A percentile compares a stretch with the other conserved stretches of the same genome.
Evolutionary conservation across 1,140 invertebrate species (phyloP).

Genomic region (Pararge aegeria): DNA sequence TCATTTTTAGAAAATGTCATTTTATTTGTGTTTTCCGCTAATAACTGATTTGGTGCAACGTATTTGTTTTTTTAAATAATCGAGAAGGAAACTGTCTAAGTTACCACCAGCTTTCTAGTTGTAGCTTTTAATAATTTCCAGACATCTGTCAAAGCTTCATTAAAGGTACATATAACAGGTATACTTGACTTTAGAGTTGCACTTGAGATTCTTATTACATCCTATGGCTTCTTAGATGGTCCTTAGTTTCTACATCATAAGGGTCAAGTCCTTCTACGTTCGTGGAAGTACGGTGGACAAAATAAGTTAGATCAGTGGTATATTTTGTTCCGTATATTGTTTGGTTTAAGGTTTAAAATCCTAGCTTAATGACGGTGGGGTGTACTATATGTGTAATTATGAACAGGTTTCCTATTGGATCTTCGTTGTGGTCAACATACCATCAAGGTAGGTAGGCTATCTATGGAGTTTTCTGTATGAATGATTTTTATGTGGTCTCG

Average conservation of each 20-base stretch:
- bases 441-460: not conserved
- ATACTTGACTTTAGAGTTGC: too few species aligned
- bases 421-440: conserved; percentile 6
- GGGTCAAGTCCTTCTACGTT: not conserved
- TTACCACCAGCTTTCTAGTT: too few species aligned
- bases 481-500: not conserved
- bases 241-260: not conserved
- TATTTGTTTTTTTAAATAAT: too few species aligned
- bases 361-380: not conserved
- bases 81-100: too few species aligned
- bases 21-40: too few species aligned
- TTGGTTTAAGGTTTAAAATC: conserved; percentile 3
- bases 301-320: not conserved
- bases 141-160: not conserved
- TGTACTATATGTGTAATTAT: conserved; percentile 12
- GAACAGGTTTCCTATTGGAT: conserved; percentile 19
- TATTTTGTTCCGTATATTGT: not conserved
- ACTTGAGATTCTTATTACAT: not conserved
- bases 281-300: not conserved
- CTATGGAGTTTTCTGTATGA: conserved; percentile 4
- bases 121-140: too few species aligned
- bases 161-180: too few species aligned
- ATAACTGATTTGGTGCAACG: too few species aligned
- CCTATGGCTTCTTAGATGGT: not conserved
- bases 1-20: too few species aligned